Percentiles rank a stretch among this genome's conserved stretches.
These are phyloP conservation scores for Hylomyscus alleni DNA, from an alignment of 2,797 vertebrate genomes.

Conservation along the genomic window DNA sequence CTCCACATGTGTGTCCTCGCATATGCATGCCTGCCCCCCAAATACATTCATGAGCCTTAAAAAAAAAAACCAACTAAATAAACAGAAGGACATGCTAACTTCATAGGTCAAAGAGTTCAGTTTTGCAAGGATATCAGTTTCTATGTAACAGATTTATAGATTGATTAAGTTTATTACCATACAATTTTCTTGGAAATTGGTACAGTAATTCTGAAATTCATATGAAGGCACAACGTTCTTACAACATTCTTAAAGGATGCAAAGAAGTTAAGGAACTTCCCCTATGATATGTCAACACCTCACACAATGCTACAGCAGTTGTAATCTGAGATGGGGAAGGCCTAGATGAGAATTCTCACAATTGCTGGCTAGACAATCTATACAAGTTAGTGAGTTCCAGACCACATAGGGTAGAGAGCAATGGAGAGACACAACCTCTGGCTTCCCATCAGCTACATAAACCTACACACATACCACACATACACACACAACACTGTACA, in stretches of 20 bases:
- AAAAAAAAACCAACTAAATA: background rate
- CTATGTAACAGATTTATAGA: background rate
- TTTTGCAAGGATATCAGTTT: conserved; percentile 55
- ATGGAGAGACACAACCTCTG: background rate
- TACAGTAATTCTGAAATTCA: conserved; percentile 50
- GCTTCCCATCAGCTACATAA: background rate
- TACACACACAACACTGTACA: background rate
- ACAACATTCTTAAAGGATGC: conserved; percentile 29
- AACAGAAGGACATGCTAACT: background rate
- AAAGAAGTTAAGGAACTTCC: conserved; percentile 3
- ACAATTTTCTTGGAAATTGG: conserved; percentile 59
- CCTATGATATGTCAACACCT: background rate
- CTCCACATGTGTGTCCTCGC: background rate
- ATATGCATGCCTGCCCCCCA: background rate
- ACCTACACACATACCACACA: background rate
- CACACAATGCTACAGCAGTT: background rate
- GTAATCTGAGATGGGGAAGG: background rate
- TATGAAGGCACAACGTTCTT: background rate
- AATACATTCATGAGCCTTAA: background rate
- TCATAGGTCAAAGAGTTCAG: conserved; percentile 21
- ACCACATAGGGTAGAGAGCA: background rate
- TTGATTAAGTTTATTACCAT: conserved; percentile 44
- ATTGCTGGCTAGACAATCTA: background rate
- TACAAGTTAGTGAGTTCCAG: background rate
- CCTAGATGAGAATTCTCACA: background rate